phyloP scores from a whole-genome alignment of 2,888 invertebrate species.

The Brachypalpus laphriformis region DNA sequence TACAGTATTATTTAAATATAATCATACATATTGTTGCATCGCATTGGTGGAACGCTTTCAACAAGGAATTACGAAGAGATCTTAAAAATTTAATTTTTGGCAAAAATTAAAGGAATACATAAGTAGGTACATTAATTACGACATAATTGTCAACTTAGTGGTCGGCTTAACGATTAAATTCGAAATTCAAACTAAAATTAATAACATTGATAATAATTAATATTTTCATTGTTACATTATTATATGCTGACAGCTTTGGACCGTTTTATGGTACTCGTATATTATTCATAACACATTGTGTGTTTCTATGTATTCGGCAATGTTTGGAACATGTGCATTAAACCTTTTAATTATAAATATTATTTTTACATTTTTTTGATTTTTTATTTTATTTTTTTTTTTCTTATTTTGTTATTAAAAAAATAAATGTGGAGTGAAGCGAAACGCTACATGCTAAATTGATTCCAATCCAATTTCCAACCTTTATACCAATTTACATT shows the following conservation, averaged over 20 bases:
- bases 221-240: constrained; percentile 27
- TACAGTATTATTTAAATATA: constrained; percentile 55
- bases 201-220: constrained; percentile 46
- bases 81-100: constrained; percentile 49
- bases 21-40: constrained; percentile 36
- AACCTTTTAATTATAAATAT: constrained; percentile 41
- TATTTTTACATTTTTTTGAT: too few relatives aligned
- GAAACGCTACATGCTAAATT: constrained; percentile 56
- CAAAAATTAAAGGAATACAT: constrained; percentile 69
- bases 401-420: constrained; percentile 61
- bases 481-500: constrained; percentile 54
- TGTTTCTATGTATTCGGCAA: constrained; percentile 37
- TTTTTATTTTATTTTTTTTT: too few relatives aligned
- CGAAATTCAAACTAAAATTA: constrained; percentile 49
- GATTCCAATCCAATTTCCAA: constrained; percentile 47
- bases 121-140: constrained; percentile 67
- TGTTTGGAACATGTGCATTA: constrained; percentile 70
- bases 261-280: constrained; percentile 42
- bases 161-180: constrained; percentile 63
- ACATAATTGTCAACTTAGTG: constrained; percentile 68
- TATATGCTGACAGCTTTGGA: constrained; percentile 50
- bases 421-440: constrained; percentile 71
- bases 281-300: constrained; percentile 20
- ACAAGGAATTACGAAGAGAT: constrained; percentile 58
- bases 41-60: constrained; percentile 33